Evolutionary conservation across 2,113 vertebrate species (phyloP).

Genomic region (Ranitomeya imitator): DNA sequence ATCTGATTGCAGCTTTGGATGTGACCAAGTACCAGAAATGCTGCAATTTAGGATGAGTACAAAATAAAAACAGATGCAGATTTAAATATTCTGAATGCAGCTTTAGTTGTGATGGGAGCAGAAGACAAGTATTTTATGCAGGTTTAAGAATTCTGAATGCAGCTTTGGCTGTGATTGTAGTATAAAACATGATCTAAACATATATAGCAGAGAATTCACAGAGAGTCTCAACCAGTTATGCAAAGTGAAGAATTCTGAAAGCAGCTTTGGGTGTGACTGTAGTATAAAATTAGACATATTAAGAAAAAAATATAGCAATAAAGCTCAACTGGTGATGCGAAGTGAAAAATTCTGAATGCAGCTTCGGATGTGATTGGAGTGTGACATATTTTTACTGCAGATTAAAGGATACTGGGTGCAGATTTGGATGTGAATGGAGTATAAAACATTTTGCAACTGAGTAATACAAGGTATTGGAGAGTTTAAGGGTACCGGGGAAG

Average conservation of each 20-base stretch:
- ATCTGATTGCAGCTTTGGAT: too few species aligned
- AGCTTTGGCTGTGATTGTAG: neutral
- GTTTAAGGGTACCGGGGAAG: too few species aligned
- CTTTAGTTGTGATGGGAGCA: too few species aligned
- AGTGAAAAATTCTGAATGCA: neutral
- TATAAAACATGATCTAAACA: neutral
- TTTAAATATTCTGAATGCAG: neutral
- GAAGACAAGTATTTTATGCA: too few species aligned
- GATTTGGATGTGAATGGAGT: neutral
- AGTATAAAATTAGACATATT: too few species aligned
- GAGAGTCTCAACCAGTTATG: too few species aligned
- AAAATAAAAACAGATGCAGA: neutral
- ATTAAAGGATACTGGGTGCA: neutral
- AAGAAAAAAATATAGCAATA: too few species aligned
- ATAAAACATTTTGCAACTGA: too few species aligned
- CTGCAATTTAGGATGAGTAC: neutral
- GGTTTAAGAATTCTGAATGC: neutral
- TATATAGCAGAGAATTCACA: too few species aligned
- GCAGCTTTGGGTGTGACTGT: neutral
- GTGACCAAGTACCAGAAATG: neutral
- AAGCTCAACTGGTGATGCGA: neutral
- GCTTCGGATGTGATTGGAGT: neutral
- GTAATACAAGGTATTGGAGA: too few species aligned
- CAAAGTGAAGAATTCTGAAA: neutral
- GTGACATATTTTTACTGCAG: neutral